These are phyloP conservation scores for Neodiprion lecontei DNA, from an alignment of 1,140 invertebrate species.

Conservation along the genomic window DNA sequence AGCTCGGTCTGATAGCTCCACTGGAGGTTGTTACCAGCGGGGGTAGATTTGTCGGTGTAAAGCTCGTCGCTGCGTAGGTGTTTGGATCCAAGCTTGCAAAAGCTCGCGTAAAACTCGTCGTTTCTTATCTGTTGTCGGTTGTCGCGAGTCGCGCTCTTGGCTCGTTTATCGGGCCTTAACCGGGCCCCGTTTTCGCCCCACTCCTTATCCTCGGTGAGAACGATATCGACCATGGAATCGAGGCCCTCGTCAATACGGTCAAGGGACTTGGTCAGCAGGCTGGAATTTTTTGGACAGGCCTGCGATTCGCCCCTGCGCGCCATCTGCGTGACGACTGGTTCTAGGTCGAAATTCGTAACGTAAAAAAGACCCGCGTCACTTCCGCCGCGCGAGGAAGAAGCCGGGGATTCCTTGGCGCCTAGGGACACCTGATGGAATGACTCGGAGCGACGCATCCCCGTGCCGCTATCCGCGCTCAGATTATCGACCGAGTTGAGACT, in stretches of 20 bases:
- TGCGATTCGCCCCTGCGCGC: slow-evolving; percentile 26
- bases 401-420: slow-evolving; percentile 33
- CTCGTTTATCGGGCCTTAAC: slow-evolving; percentile 18
- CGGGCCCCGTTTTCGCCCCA: slow-evolving; percentile 59
- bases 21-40: slow-evolving; percentile 25
- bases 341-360: slow-evolving; percentile 47
- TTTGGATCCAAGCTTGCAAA: slow-evolving; percentile 27
- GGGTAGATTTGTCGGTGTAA: slow-evolving; percentile 37
- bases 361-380: slow-evolving; percentile 54
- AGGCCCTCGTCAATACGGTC: slow-evolving; percentile 79
- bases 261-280: slow-evolving; percentile 72
- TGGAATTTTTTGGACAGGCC: slow-evolving; percentile 35
- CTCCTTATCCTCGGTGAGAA: slow-evolving; percentile 64
- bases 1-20: slow-evolving; percentile 39
- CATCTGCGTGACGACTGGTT: slow-evolving; percentile 30
- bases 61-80: slow-evolving; percentile 47
- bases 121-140: slow-evolving; percentile 10
- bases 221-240: slow-evolving; percentile 75
- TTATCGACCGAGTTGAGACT: slow-evolving; percentile 54
- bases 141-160: slow-evolving; percentile 9
- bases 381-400: slow-evolving; percentile 37
- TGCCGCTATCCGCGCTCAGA: slow-evolving; percentile 22
- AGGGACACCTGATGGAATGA: slow-evolving; percentile 54
- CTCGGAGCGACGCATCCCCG: slow-evolving; percentile 48
- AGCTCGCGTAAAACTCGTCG: slow-evolving; percentile 32